Percentiles rank a stretch among this genome's conserved stretches.
These are phyloP conservation scores for Ivindomyrus marchei DNA, from an alignment of 2,113 vertebrate species.

Conservation along the genomic window DNA sequence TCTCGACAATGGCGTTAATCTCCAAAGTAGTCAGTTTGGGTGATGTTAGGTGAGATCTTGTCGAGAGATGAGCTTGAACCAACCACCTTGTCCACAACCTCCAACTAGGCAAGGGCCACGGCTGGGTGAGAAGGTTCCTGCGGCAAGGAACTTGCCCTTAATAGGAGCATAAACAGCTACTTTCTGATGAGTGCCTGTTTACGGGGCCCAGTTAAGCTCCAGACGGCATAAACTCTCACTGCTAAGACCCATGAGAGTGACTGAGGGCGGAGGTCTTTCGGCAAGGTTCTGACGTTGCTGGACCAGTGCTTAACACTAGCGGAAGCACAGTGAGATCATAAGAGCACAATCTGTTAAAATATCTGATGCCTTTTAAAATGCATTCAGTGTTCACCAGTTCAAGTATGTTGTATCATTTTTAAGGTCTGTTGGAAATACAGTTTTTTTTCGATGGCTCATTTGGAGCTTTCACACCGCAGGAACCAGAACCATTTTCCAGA, in stretches of 20 bases:
- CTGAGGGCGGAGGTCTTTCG: slow-evolving; percentile 22
- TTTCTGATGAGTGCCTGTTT: slow-evolving; percentile 64
- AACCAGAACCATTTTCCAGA: neutral
- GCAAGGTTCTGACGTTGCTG: slow-evolving; percentile 41
- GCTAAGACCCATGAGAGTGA: neutral
- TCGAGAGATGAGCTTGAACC: slow-evolving; percentile 34
- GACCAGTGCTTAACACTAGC: slow-evolving; percentile 42
- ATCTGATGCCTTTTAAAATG: neutral
- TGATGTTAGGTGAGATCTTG: slow-evolving; percentile 32
- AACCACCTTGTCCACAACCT: slow-evolving; percentile 21
- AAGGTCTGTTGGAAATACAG: neutral
- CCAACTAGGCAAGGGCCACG: neutral
- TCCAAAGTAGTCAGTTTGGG: slow-evolving; percentile 24
- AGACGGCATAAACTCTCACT: neutral
- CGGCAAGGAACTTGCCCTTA: slow-evolving; percentile 42
- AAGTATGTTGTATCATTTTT: neutral
- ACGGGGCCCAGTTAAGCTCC: slow-evolving; percentile 62
- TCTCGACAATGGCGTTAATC: neutral
- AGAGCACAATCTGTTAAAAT: neutral
- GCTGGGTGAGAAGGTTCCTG: slow-evolving; percentile 24
- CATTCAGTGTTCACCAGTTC: neutral
- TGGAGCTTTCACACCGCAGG: neutral
- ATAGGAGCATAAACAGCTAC: slow-evolving; percentile 61
- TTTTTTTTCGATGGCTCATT: neutral
- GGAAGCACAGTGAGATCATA: neutral